phyloP scores from a whole-genome alignment of 2,888 invertebrate species.

The Spialia ferax region DNA sequence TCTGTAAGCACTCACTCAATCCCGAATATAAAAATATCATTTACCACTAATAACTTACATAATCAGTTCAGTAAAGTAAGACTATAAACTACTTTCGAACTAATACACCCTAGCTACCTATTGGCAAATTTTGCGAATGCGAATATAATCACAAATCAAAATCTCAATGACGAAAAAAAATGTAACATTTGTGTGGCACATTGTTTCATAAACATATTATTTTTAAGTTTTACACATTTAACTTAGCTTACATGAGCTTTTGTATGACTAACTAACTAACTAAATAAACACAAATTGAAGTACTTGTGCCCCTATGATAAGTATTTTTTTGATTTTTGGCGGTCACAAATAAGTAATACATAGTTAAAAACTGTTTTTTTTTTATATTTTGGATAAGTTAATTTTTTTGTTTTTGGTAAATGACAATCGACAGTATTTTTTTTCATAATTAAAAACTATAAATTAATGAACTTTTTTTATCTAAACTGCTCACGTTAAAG shows the following conservation, averaged over 20 bases:
- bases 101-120: slow-evolving; percentile 45
- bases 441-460: neutral
- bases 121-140: slow-evolving; percentile 58
- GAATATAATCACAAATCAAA: slow-evolving; percentile 58
- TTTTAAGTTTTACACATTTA: slow-evolving; percentile 28
- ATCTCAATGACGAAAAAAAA: slow-evolving; percentile 57
- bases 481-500: too few species aligned
- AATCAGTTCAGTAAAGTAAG: slow-evolving; percentile 78
- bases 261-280: slow-evolving; percentile 51
- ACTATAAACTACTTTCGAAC: slow-evolving; percentile 52
- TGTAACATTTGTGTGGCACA: slow-evolving; percentile 56
- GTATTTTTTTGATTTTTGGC: slow-evolving; percentile 36
- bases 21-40: slow-evolving; percentile 68
- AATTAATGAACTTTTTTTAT: too few species aligned
- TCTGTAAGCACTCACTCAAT: slow-evolving; percentile 54
- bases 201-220: slow-evolving; percentile 50
- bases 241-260: slow-evolving; percentile 55
- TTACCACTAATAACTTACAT: slow-evolving; percentile 67
- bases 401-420: neutral
- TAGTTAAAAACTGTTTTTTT: neutral
- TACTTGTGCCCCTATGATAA: slow-evolving; percentile 75
- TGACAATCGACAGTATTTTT: neutral
- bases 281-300: slow-evolving; percentile 59
- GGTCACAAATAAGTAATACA: slow-evolving; percentile 13
- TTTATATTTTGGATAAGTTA: neutral